These are phyloP conservation scores for Molorchus minor DNA, from an alignment of 2,888 invertebrate species.

Conservation along the genomic window DNA sequence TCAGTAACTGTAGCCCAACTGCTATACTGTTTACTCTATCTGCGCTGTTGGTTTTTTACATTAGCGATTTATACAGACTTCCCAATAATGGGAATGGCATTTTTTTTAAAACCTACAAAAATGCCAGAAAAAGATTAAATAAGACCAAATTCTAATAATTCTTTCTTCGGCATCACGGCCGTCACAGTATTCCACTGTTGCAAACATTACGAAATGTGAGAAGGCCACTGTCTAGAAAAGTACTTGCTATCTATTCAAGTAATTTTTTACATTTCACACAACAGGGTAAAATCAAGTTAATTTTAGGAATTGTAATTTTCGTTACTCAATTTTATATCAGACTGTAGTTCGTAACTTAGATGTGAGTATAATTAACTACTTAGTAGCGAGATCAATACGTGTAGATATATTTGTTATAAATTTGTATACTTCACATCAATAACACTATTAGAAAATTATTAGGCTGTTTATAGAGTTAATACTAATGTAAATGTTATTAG, in stretches of 20 bases:
- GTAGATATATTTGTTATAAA: slow-evolving; percentile 22
- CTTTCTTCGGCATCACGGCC: too few relatives aligned
- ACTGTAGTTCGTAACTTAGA: slow-evolving; percentile 11
- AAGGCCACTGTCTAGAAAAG: too few relatives aligned
- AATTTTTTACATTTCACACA: slow-evolving; percentile 25
- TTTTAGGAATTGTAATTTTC: slow-evolving; percentile 16
- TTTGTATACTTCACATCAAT: slow-evolving; percentile 13
- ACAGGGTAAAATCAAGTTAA: slow-evolving; percentile 27
- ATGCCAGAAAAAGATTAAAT: too few relatives aligned
- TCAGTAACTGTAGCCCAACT: too few relatives aligned
- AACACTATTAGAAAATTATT: slow-evolving; percentile 14
- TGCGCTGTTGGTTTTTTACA: too few relatives aligned
- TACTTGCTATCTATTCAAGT: slow-evolving; percentile 11
- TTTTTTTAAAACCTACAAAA: too few relatives aligned
- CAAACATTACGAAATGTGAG: too few relatives aligned
- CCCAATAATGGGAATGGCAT: too few relatives aligned
- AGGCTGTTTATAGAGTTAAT: slow-evolving; percentile 18
- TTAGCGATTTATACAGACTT: too few relatives aligned
- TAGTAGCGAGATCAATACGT: slow-evolving; percentile 2
- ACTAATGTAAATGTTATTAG: slow-evolving; percentile 12
- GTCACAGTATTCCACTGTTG: too few relatives aligned
- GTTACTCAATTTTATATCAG: slow-evolving; percentile 14
- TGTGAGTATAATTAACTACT: slow-evolving; percentile 5
- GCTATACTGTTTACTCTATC: too few relatives aligned
- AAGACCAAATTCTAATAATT: too few relatives aligned